Evolutionary conservation across 1,140 invertebrate species (phyloP), one percentile per base, ranked within the genome.

Genomic region (Drosophila seguyi): DNA sequence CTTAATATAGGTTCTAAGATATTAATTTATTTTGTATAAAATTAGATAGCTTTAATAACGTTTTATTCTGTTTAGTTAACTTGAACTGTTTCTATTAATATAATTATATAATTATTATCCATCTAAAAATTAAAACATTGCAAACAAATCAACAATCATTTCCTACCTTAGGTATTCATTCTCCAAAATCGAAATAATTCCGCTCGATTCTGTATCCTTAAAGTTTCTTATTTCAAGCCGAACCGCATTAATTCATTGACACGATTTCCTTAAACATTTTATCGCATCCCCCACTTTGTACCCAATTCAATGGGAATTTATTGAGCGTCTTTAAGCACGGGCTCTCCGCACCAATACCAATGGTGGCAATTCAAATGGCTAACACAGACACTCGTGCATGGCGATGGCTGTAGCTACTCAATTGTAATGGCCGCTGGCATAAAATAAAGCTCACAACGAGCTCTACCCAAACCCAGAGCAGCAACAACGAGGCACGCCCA

Each of bases 281-380:
- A 74, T 69, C 61, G 72, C 55, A 66, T 65, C 41, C 69, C 57
- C 20, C 60, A 66, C 61, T 76, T 65, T 79, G 75, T 76, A 74
- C 75, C 78, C 75, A 87, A 82, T 58, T 65, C 71, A 73, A 75
- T 41, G 58, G 20, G 52, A 79, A 83, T 88, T 88, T 76, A 86
- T 88, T 72, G 69, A 47, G 57, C 53, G 22, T 65, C 79, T 83
- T 87, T 68, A 79, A 76, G 62, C 38, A 77, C 60, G 22, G 14
- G 25, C 65, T 27, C 50, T 38, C 55, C 39, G n/a, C 39, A 31
- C 73, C 61, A 47, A 29, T 7, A 45, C 53, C 61, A 47, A 47
- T 2, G 4, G 34, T 62, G 61, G 39, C 7, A 57, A 71, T 71
- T 71, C 63, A 45, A 71, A 72, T 71, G n/a, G 69, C 58, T 55